Evolutionary conservation across 2,797 vertebrate species (phyloP), one percentile per base, ranked within the genome.

Genomic region (Takifugu rubripes): DNA sequence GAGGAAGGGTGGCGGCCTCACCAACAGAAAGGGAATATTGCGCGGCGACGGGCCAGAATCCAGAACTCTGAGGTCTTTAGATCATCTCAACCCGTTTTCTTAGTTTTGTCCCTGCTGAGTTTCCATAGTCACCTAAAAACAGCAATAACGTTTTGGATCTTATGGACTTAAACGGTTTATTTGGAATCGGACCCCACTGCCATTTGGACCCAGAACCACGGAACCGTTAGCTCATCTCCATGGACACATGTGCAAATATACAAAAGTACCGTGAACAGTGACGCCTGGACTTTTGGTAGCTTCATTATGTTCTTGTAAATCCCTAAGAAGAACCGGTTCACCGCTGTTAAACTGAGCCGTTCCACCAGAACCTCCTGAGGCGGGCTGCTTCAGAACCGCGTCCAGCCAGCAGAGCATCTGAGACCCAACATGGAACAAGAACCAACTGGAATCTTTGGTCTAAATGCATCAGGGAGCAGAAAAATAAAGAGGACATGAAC

Each of bases 381-480:
- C 33, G 33, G 33, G 27, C 21, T 21, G 27, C 27, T 29, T 29
- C 27, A 7, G 27, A 7, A 29, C 27, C 4, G 27, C 27, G 27
- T 29, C 27, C 27, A 7, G 27, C 27, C 27, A 29, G 27, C 27
- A 68, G 43, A 68, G 59, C 59, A 59, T 68, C 53, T 62, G 58
- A 75, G 51, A 14, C 46, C 57, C 33, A 64, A 64, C 50, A 45
- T 7, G 74, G 17, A 44, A 44, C 44, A 6, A 36, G 33, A 36
- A 33, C 72, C 53, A 60, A 91, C 83, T 86, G 24, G 91, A 88
- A 83, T 91, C 90, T 92, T 91, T 92, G 90, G 90, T 87, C 75
- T 87, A 78, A 67, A 89, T 72, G 80, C 78, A 67, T 59, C 33
- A 4, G 29, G 64, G 64, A n/a, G 24, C 11, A 26, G 49, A 12